phyloP scores from a whole-genome alignment of 2,797 vertebrate species.

The Lepilemur ruficaudatus region DNA sequence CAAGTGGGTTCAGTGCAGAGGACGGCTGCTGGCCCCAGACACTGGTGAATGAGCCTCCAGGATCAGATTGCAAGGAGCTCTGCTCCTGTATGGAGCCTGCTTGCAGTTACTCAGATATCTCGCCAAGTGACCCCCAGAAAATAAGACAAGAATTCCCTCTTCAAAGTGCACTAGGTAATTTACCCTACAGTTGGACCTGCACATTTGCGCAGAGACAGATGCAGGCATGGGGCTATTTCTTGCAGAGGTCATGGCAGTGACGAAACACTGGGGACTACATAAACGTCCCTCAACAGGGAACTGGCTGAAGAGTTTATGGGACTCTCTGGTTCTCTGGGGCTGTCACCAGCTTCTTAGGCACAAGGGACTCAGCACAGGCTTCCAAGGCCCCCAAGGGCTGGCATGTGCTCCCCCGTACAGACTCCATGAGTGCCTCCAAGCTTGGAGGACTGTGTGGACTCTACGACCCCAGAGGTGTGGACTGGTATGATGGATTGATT shows the following conservation, averaged over 20 bases:
- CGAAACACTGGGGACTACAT: background rate
- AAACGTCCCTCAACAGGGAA: background rate
- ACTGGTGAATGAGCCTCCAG: background rate
- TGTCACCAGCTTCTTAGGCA: background rate
- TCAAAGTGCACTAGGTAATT: background rate
- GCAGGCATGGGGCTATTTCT: accelerated
- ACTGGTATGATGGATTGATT: accelerated
- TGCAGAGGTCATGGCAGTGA: background rate
- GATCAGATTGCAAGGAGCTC: background rate
- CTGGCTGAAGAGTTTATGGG: accelerated
- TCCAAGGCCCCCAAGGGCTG: background rate
- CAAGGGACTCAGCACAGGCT: background rate
- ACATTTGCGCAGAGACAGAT: background rate
- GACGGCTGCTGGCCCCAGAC: accelerated
- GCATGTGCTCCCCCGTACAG: accelerated
- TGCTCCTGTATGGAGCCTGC: background rate
- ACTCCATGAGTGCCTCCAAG: background rate
- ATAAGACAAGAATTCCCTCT: background rate
- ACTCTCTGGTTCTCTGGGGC: background rate
- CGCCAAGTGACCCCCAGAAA: accelerated
- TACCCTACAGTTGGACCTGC: background rate
- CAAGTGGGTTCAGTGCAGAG: accelerated
- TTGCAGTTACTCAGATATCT: accelerated
- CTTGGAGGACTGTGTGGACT: background rate
- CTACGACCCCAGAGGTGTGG: too few relatives aligned